phyloP scores from a whole-genome alignment of 2,888 invertebrate genomes.

The Sarcophaga subvicina region DNA sequence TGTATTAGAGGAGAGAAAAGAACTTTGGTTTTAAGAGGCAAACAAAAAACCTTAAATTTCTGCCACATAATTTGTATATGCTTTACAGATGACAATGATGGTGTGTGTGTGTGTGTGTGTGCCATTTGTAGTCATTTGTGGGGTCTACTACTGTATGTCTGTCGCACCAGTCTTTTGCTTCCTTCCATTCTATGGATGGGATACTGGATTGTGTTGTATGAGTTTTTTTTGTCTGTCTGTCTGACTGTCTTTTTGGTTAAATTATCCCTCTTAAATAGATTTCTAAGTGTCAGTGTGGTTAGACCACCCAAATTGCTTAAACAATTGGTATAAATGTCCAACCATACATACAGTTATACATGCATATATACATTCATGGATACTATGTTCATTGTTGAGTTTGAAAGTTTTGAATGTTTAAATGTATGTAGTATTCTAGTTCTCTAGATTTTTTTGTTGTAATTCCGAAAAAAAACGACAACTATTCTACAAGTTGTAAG shows the following conservation, averaged over 20 bases:
- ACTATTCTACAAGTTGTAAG: constrained; percentile 62
- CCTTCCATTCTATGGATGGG: background rate
- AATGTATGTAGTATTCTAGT: background rate
- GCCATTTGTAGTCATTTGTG: background rate
- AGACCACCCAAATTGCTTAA: constrained; percentile 67
- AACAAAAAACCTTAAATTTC: constrained; percentile 42
- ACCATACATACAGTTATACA: background rate
- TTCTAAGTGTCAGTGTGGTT: constrained; percentile 65
- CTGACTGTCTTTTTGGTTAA: constrained; percentile 39
- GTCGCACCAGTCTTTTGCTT: background rate
- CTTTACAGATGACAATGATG: constrained; percentile 37
- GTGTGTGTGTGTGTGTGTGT: background rate
- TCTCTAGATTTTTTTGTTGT: background rate
- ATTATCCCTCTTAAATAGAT: constrained; percentile 66
- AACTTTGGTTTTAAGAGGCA: constrained; percentile 16
- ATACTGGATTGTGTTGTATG: background rate
- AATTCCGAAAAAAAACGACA: background rate
- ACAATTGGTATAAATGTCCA: constrained; percentile 62
- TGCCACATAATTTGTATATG: constrained; percentile 62
- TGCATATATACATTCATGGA: background rate
- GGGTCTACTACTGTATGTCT: background rate
- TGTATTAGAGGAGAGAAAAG: background rate
- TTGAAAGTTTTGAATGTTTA: background rate
- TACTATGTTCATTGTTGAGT: background rate
- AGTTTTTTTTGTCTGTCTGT: background rate